Conservation (phyloP, 1,140 invertebrate genomes). For the Centruroides sculpturatus region DNA sequence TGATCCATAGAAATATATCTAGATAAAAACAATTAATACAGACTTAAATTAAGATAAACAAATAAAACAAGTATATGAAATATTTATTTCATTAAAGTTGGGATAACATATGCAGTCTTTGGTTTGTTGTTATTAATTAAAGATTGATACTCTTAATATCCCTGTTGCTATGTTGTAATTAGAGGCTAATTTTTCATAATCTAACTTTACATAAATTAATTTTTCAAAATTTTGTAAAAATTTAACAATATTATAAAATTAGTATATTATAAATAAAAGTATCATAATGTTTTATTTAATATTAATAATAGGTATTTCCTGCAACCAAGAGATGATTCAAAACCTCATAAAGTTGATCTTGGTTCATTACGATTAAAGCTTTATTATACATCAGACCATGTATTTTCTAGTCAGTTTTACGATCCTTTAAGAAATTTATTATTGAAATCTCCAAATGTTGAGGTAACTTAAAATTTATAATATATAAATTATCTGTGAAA, state of each 20-base stretch:
- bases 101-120: too few species aligned
- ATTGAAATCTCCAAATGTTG: constrained; percentile 50
- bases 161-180: too few species aligned
- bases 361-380: constrained; percentile 70
- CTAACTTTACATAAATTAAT: neutral
- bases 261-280: too few species aligned
- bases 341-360: constrained; percentile 38
- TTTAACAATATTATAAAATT: constrained; percentile 1
- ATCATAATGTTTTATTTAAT: neutral
- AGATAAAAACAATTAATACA: too few species aligned
- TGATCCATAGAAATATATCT: too few species aligned
- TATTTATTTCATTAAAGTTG: too few species aligned
- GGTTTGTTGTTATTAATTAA: too few species aligned
- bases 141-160: too few species aligned
- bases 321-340: constrained; percentile 39
- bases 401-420: constrained; percentile 66
- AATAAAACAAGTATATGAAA: too few species aligned
- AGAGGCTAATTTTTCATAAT: too few species aligned
- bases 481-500: too few species aligned
- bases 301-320: constrained; percentile 58
- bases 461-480: constrained; percentile 30
- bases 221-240: neutral
- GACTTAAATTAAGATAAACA: too few species aligned
- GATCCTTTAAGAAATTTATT: constrained; percentile 56
- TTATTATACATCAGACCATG: constrained; percentile 74